Base-by-base conservation (phyloP, 2,888 invertebrate genomes). In the Syritta pipiens region DNA sequence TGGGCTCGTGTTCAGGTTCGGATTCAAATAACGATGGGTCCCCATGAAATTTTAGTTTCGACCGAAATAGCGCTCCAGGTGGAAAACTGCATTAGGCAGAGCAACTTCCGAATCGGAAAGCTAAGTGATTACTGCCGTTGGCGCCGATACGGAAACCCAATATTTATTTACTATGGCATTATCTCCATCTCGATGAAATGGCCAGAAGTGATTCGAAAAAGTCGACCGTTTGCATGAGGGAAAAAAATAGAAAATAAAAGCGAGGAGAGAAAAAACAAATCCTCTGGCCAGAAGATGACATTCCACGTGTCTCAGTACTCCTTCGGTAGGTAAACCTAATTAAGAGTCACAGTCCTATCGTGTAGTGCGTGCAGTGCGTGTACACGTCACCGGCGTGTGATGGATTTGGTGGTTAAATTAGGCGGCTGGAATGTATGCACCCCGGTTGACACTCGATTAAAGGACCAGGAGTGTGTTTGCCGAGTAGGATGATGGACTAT, bases 11-110 rank as follows among this genome's bases (percentile, higher is more conserved):
- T n/a, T n/a, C n/a, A n/a, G n/a, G n/a, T n/a, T n/a, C n/a, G n/a
- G n/a, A n/a, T n/a, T n/a, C n/a, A n/a, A n/a, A n/a, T n/a, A n/a
- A n/a, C n/a, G n/a, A n/a, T n/a, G n/a, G n/a, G n/a, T n/a, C n/a
- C n/a, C n/a, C n/a, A n/a, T n/a, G 17, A 20, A 2, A 49, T n/a
- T 19, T 30, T 7, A 22, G 30, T 40, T 30, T 46, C 22, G 1
- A 14, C 26, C 19, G n/a, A 44, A 30, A 22, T 6, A 44, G 5
- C 26, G 63, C 69, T 59, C 6, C 49, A 76, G 69, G 76, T 51
- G 4, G 32, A 76, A 76, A 44, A 51, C 44, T 63, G 26, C 76
- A 69, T 76, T 76, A 69, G 24, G 60, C 19, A 62, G 35, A 6
- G 42, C 14, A 67, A 49, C 42, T 68, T 51, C 30, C 10, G 22